A percentile compares a stretch with the other conserved stretches of the same genome.
phyloP scores from a whole-genome alignment of 2,113 vertebrate species.

The Oxyruncus cristatus region DNA sequence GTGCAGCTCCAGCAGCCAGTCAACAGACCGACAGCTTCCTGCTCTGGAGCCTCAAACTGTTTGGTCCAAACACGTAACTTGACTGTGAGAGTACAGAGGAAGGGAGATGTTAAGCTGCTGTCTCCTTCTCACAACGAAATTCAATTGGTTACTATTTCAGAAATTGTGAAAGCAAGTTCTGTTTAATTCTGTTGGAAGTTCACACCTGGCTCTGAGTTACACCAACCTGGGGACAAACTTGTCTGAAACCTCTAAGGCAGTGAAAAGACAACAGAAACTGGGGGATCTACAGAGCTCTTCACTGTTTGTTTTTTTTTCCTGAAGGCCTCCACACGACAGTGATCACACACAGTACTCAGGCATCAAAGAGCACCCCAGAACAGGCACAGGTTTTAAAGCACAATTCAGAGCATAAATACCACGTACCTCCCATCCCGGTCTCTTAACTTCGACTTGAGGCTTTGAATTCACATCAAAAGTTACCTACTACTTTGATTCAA shows the following conservation, averaged over 20 bases:
- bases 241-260: not conserved
- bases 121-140: not conserved
- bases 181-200: not conserved
- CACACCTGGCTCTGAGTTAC: not conserved
- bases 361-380: not conserved
- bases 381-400: not conserved
- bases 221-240: not conserved
- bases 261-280: not conserved
- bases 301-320: not conserved
- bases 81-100: not conserved
- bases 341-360: not conserved
- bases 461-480: not conserved
- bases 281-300: not conserved
- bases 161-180: not conserved
- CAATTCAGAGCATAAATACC: not conserved
- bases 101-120: not conserved
- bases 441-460: not conserved
- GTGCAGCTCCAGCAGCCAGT: not conserved
- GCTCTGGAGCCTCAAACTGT: not conserved
- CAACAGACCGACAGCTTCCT: fast-evolving
- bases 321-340: not conserved
- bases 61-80: not conserved
- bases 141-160: not conserved
- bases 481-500: not conserved
- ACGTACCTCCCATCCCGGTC: fast-evolving